Evolutionary conservation across 2,888 invertebrate species (phyloP).

Genomic region (Pseudeuparius sepicola): DNA sequence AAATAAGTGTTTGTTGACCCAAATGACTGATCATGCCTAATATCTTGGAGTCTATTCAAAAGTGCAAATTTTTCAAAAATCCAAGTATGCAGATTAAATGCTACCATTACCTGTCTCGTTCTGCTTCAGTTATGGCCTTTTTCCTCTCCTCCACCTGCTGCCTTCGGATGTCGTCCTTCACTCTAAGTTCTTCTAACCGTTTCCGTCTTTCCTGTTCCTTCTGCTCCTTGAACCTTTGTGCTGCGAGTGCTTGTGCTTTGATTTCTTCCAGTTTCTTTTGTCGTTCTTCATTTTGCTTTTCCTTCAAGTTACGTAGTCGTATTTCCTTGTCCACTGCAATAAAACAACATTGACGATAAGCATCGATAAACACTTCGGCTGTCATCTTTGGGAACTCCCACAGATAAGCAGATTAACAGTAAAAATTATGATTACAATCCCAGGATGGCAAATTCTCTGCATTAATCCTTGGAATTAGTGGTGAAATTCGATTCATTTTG

Average conservation of each 20-base stretch:
- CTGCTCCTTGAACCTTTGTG: conserved; percentile 82
- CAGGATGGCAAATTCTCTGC: too few relatives aligned
- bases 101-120: conserved; percentile 56
- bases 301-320: conserved; percentile 65
- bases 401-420: too few relatives aligned
- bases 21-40: too few relatives aligned
- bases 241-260: conserved; percentile 78
- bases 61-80: too few relatives aligned
- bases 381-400: not conserved
- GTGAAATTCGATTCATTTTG: too few relatives aligned
- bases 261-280: conserved; percentile 82
- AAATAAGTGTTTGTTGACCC: too few relatives aligned
- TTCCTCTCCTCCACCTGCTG: conserved; percentile 78
- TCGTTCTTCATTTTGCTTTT: conserved; percentile 82
- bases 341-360: too few relatives aligned
- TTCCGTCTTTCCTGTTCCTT: conserved; percentile 75
- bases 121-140: conserved; percentile 80
- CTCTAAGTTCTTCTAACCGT: conserved; percentile 73
- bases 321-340: conserved; percentile 47
- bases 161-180: conserved; percentile 63
- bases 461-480: too few relatives aligned
- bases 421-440: too few relatives aligned
- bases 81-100: too few relatives aligned
- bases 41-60: not conserved
- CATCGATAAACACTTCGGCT: too few relatives aligned